Evolutionary conservation across 2,888 invertebrate species (phyloP).

Genomic region (Thymelicus acteon): DNA sequence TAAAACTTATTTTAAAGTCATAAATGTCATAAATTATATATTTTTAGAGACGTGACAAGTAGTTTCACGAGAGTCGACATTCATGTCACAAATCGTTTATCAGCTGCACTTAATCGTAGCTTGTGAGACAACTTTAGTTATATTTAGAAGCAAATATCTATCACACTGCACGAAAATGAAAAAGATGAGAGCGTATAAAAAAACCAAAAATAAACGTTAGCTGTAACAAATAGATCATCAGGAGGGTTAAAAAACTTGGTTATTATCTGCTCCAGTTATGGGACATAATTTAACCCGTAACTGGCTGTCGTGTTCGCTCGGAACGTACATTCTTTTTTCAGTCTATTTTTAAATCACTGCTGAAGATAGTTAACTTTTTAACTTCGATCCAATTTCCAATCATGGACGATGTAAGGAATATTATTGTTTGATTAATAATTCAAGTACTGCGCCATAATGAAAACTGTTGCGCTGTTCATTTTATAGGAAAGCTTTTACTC

Average conservation of each 20-base stretch:
- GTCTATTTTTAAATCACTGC: conserved; percentile 57
- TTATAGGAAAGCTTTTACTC: neutral
- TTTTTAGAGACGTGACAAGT: too few relatives aligned
- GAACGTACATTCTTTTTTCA: conserved; percentile 55
- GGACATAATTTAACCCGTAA: conserved; percentile 57
- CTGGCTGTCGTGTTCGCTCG: conserved; percentile 48
- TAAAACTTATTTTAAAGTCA: too few relatives aligned
- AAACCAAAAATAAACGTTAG: conserved; percentile 23
- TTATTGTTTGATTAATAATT: conserved; percentile 28
- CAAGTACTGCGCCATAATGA: neutral
- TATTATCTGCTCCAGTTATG: conserved; percentile 40
- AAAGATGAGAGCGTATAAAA: neutral
- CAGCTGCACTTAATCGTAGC: too few relatives aligned
- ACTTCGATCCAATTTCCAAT: conserved; percentile 19
- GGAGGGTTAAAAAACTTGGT: conserved; percentile 52
- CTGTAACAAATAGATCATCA: conserved; percentile 53
- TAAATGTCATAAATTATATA: too few relatives aligned
- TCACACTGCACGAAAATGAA: neutral
- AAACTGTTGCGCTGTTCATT: neutral
- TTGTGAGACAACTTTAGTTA: neutral
- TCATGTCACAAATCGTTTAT: neutral
- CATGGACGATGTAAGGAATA: conserved; percentile 5
- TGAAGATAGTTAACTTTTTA: conserved; percentile 29
- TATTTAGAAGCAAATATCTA: conserved; percentile 1
- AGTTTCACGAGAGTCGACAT: too few relatives aligned